Conservation (phyloP, 2,888 invertebrate genomes). For the Fragum whitleyi region DNA sequence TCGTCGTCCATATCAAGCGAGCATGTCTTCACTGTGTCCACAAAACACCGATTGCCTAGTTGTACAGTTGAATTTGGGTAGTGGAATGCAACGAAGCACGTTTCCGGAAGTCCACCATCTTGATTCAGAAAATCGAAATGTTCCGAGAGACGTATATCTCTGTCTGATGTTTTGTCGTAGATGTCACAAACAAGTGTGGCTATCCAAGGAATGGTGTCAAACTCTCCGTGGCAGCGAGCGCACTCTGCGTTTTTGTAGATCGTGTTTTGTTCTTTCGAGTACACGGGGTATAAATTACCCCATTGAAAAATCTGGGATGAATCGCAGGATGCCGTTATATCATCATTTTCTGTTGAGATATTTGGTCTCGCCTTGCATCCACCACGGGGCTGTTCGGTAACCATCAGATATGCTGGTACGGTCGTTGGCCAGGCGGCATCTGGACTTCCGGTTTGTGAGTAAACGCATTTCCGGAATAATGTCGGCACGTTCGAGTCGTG, state of each 20-base stretch:
- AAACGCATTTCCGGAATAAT: background rate
- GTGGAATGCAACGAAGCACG: background rate
- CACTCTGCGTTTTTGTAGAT: background rate
- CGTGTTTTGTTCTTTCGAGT: background rate
- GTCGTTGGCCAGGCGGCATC: background rate
- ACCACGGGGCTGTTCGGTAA: background rate
- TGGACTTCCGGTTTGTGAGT: background rate
- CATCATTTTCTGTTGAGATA: background rate
- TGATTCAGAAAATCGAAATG: background rate
- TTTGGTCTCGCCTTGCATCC: background rate
- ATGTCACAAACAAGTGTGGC: background rate
- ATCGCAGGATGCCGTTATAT: background rate
- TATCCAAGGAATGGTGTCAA: background rate
- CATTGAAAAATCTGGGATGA: background rate
- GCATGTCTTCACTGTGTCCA: background rate
- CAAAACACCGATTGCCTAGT: background rate
- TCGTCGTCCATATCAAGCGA: background rate
- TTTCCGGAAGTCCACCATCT: background rate
- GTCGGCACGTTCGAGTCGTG: background rate
- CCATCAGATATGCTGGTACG: background rate
- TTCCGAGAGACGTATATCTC: background rate
- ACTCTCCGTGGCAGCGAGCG: background rate
- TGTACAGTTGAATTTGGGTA: background rate
- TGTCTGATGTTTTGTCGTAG: background rate
- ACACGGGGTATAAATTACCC: background rate